A percentile compares a stretch with the other conserved stretches of the same genome.
Evolutionary conservation across 2,113 vertebrate genomes (phyloP).

Genomic region (Laticauda laticaudata): DNA sequence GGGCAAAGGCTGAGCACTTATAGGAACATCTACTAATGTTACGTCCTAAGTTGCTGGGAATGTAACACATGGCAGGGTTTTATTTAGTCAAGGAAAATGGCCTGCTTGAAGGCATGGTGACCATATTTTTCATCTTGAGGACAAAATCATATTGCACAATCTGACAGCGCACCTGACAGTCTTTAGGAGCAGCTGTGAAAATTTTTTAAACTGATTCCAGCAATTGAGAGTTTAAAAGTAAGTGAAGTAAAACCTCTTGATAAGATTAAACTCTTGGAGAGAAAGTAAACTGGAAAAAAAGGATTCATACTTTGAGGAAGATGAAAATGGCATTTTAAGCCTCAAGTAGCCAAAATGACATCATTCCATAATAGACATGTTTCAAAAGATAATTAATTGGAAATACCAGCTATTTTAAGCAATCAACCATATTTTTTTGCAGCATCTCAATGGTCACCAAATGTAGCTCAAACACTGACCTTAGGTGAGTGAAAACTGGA

Average conservation of each 20-base stretch:
- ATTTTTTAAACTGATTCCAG: constrained; percentile 23
- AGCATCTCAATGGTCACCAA: neutral
- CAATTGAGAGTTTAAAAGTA: constrained; percentile 12
- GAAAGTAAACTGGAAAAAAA: constrained; percentile 5
- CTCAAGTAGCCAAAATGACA: rapidly evolving
- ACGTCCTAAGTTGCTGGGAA: constrained; percentile 5
- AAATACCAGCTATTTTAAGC: neutral
- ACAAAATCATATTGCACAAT: constrained; percentile 20
- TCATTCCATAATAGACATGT: constrained; percentile 4
- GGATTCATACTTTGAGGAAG: constrained; percentile 6
- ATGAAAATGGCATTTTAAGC: neutral
- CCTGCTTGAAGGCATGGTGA: neutral
- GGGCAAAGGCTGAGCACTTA: neutral
- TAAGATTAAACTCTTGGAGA: neutral
- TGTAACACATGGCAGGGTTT: neutral
- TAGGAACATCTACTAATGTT: neutral
- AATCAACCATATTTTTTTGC: neutral
- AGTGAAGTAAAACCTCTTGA: constrained; percentile 25
- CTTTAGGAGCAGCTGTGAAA: constrained; percentile 19
- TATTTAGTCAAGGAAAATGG: constrained; percentile 27
- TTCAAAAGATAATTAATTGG: neutral
- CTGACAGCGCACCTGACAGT: constrained; percentile 16
- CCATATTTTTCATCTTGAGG: constrained; percentile 33
- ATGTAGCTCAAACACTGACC: neutral
- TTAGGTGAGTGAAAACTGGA: neutral